Conservation (phyloP, 1,140 invertebrate genomes). For the Drosophila grimshawi region DNA sequence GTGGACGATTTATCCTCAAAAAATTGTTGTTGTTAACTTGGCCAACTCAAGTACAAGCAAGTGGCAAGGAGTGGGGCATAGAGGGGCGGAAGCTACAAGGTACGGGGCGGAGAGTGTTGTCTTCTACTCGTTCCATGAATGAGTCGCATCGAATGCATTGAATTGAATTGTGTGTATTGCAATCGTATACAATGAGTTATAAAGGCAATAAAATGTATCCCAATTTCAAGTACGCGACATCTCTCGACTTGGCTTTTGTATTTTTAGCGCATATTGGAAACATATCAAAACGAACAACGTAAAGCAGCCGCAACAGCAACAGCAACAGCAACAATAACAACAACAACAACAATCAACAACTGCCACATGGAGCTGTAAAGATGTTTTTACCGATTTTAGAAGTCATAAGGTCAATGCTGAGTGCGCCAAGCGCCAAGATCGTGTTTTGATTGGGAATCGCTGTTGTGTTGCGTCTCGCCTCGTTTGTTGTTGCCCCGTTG, state of each 20-base stretch:
- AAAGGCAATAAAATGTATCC: constrained; percentile 78
- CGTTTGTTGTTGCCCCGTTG: constrained; percentile 41
- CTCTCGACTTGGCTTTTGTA: constrained; percentile 62
- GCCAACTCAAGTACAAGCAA: constrained; percentile 25
- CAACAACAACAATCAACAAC: constrained; percentile 43
- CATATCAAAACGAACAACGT: constrained; percentile 46
- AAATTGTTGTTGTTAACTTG: constrained; percentile 46
- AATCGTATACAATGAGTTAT: constrained; percentile 41
- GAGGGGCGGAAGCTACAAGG: not conserved
- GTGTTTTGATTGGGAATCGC: constrained; percentile 76
- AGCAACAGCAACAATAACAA: constrained; percentile 29
- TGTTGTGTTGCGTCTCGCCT: constrained; percentile 14
- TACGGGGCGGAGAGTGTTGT: not conserved
- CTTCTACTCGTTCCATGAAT: constrained; percentile 51
- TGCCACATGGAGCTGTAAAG: constrained; percentile 79
- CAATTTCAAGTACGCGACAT: constrained; percentile 75
- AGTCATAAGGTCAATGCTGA: constrained; percentile 82
- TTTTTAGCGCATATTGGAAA: constrained; percentile 75
- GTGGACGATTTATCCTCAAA: constrained; percentile 61
- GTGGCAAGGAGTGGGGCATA: not conserved
- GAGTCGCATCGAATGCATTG: constrained; percentile 29
- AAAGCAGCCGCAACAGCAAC: constrained; percentile 12
- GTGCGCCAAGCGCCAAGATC: constrained; percentile 72
- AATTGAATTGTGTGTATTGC: constrained; percentile 41
- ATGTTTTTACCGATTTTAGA: constrained; percentile 83